Evolutionary conservation across 2,113 vertebrate species (phyloP), one percentile per base, ranked within the genome.

Genomic region (Albula glossodonta): DNA sequence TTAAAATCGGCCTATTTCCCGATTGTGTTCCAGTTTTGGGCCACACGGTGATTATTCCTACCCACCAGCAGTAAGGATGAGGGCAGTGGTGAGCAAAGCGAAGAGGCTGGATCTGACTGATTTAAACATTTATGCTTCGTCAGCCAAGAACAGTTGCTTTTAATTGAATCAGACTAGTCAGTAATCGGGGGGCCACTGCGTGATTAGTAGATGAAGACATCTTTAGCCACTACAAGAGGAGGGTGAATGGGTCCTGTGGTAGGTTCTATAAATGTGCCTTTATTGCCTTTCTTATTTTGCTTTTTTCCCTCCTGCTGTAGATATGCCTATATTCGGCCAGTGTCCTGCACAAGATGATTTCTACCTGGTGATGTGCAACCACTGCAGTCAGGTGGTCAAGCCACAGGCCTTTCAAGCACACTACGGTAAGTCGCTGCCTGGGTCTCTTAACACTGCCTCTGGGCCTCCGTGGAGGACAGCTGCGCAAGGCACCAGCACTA

Each of bases 331-430:
- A 96, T 99, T 99, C 96, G 98, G 98, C 95, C 97, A 98, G 93
- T 99, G 97, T 95, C 98, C 98, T 81, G 97, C 98, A 91, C 97
- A 99, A 90, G 98, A 99, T 92, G 98, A 99, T 95, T 99, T 99
- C 96, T 99, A 97, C 96, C 96, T 99, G 96, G 98, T 99, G 95
- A 98, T 99, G 96, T 99, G 98, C 97, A 99, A 95, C 93, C 97
- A 99, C 95, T 99, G 98, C 95, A 95, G 97, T 95, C 97, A 99
- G 95, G 97, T 99, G 93, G 96, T 99, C 93, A 99, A 99, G 95
- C 98, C 98, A 89, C 98, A 99, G 96, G 98, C 98, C 95, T 99
- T 99, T 96, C 98, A 99, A 95, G 98, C 98, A 96, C 98, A 99
- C 95, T 99, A 98, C 88, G 98, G 98, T 99, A 97, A 97, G 97